Base-by-base conservation (phyloP, 2,888 invertebrate species). In the Psylliodes chrysocephalus region DNA sequence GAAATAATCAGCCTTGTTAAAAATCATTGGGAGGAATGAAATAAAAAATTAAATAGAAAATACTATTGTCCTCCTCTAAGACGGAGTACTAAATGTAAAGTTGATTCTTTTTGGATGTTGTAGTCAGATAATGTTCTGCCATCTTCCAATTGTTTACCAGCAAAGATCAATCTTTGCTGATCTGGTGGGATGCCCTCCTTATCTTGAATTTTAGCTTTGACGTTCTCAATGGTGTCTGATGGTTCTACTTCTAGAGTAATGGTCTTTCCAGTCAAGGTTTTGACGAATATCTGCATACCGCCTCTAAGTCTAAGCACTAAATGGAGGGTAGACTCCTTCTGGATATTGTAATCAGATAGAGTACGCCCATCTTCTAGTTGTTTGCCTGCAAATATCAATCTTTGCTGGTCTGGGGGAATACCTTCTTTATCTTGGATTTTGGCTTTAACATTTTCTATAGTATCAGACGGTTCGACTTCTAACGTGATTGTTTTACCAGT, bases 101-200 rank as follows among this genome's bases (percentile, higher is more conserved):
- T 54, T n/a, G 54, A 54, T 42, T 54, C 54, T 83, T 86, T 90
- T 83, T 84, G 89, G 81, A 85, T 89, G 79, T 85, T 90, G 85
- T 87, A 89, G 82, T 87, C 89, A 63, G 81, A 88, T 73, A 86
- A 84, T 8, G 89, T 89, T 28, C 89, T 84, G 0, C 89, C 89
- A 84, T 90, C 90, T 82, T 90, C 89, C 57, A 90, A 75, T 79
- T 90, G 90, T 78, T 89, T 90, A 2, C 90, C 90, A 63, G 89
- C 88, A 75, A 89, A 89, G 76, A 89, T 88, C 71, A 88, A 77
- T 53, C 88, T 78, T 77, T 88, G 88, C 75, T 88, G 87, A 71
- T 87, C 87, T 83, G 85, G 85, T 0, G 84, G 84, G 74, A 85
- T 85, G 0, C 85, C 85, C 73, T 85, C 86, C 67, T 86, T 85